These are phyloP conservation scores for Drosophila elegans DNA, from an alignment of 1,140 invertebrate genomes.

Conservation along the genomic window DNA sequence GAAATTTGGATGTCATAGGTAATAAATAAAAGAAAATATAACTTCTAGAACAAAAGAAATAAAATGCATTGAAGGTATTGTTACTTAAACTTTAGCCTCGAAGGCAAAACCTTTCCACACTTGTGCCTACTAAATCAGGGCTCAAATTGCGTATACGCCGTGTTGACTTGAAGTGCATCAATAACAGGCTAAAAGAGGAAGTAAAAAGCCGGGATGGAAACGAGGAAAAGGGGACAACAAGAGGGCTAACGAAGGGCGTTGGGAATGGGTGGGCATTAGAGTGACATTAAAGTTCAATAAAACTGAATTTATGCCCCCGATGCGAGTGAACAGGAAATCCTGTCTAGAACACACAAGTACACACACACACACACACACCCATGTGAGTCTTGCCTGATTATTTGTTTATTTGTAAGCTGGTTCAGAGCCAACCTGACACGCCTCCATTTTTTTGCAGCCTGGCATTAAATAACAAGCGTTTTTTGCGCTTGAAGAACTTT, in stretches of 20 bases:
- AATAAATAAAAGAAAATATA: no score
- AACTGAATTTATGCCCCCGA: conserved; percentile 62
- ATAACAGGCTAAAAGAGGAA: conserved; percentile 23
- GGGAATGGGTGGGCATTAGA: conserved; percentile 56
- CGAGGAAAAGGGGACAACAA: not conserved
- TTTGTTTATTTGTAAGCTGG: conserved; percentile 58
- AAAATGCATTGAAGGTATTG: not conserved
- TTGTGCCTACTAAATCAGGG: conserved; percentile 13
- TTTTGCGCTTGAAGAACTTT: conserved; percentile 60
- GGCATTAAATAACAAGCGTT: conserved; percentile 68
- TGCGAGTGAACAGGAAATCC: conserved; percentile 45
- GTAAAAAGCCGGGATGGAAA: conserved; percentile 1
- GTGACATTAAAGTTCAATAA: conserved; percentile 71
- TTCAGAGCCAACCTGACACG: conserved; percentile 3
- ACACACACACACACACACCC: not conserved
- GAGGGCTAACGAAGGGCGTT: not conserved
- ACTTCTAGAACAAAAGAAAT: no score
- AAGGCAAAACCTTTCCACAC: not conserved
- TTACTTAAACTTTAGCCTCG: not conserved
- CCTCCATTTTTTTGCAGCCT: conserved; percentile 1
- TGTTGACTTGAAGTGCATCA: conserved; percentile 52
- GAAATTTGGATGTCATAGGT: not conserved
- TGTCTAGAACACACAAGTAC: conserved; percentile 19
- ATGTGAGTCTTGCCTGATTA: conserved; percentile 52
- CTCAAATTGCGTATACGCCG: conserved; percentile 22